Conservation (phyloP, 1,140 invertebrate genomes). For the Archegozetes longisetosus region DNA sequence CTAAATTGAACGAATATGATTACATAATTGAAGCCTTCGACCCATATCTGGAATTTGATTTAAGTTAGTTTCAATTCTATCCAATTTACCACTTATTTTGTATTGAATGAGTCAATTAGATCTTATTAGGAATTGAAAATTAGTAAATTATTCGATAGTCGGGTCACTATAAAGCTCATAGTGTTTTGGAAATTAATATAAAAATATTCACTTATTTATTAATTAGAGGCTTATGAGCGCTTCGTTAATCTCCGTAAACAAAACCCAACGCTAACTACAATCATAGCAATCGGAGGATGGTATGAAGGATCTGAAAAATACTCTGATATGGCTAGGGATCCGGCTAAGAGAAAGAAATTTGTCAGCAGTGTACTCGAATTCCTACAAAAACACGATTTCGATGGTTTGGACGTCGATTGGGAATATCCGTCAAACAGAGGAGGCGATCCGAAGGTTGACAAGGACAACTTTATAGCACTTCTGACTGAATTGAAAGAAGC, state of each 20-base stretch:
- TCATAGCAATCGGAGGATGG: conserved; percentile 65
- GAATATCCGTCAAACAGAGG: conserved; percentile 30
- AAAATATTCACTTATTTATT: neutral
- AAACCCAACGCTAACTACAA: conserved; percentile 54
- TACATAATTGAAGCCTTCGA: conserved; percentile 46
- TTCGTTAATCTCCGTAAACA: conserved; percentile 52
- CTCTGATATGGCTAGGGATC: conserved; percentile 41
- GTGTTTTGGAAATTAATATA: too few relatives aligned
- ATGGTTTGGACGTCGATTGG: conserved; percentile 47
- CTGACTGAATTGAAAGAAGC: conserved; percentile 13
- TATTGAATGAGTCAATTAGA: too few relatives aligned
- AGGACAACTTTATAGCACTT: conserved; percentile 9
- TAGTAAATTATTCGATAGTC: too few relatives aligned
- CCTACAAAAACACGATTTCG: conserved; percentile 38
- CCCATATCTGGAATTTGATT: conserved; percentile 45
- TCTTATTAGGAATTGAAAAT: too few relatives aligned
- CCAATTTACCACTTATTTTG: neutral
- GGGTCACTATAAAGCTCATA: too few relatives aligned
- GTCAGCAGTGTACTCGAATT: conserved; percentile 51
- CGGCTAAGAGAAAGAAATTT: conserved; percentile 48
- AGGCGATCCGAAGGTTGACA: conserved; percentile 9
- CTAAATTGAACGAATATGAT: conserved; percentile 41
- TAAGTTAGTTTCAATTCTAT: neutral
- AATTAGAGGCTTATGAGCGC: conserved; percentile 50
- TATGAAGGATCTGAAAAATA: conserved; percentile 49